Base-by-base conservation (phyloP, 1,140 invertebrate species). In the Cheumatopsyche charites region DNA sequence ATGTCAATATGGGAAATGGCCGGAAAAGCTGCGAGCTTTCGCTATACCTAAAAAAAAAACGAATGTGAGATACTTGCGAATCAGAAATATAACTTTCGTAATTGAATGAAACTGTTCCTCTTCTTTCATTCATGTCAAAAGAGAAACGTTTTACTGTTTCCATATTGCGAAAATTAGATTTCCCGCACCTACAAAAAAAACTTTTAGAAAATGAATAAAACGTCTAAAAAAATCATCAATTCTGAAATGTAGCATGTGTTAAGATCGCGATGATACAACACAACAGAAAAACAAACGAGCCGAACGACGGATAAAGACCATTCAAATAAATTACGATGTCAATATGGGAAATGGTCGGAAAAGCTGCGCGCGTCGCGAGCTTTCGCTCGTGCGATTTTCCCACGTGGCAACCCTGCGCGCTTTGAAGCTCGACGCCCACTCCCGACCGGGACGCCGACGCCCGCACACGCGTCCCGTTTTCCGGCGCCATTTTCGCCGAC, bases 371-470 rank as follows among this genome's bases (percentile, higher is more conserved):
- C 47, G 47, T 15, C 47, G 47, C 47, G 47, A 52, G 47, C 47
- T 52, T 52, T 52, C 19, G 29, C n/a, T n/a, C 47, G 15, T 5
- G 47, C 6, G 21, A 58, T 58, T 58, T 58, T 58, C 55, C 49
- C 11, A 58, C 21, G 21, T 58, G 55, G 55, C 55, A 58, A 58
- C 55, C 11, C 55, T 3, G 21, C 55, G 19, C 12, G 4, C 12
- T 13, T 26, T 11, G 15, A 36, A 63, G 63, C 63, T 47, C 23
- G 63, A 63, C 63, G 63, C 43, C 41, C 55, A 58, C 55, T 58
- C 55, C 55, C 55, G 21, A 13, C 9, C 42, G 21, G 43, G 63
- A 63, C 62, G 15, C 36, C 19, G 42, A 11, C n/a, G 42, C 19
- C n/a, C 43, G 2, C 13, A 42, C 63, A 41, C 43, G 62, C 17